Conservation (phyloP, 2,113 vertebrate species). For the Pleuronectes platessa region DNA sequence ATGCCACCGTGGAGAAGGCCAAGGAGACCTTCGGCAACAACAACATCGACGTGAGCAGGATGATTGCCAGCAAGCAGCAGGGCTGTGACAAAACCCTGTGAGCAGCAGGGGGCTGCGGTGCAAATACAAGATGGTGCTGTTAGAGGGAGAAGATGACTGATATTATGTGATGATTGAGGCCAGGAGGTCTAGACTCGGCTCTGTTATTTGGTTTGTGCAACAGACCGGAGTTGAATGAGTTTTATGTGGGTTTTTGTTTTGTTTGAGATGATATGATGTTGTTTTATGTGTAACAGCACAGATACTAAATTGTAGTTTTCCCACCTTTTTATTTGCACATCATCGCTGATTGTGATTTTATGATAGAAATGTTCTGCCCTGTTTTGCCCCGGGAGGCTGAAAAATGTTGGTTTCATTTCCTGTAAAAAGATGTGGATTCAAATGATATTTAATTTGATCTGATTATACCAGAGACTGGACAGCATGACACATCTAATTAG, state of each 20-base stretch:
- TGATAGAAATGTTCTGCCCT: neutral
- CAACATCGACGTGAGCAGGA: slow-evolving; percentile 85
- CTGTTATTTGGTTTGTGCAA: slow-evolving; percentile 16
- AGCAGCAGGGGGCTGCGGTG: neutral
- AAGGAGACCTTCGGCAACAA: slow-evolving; percentile 84
- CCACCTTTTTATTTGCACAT: no score
- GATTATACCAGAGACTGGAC: slow-evolving; percentile 40
- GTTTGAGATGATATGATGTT: no score
- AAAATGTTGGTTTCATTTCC: neutral
- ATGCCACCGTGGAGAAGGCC: slow-evolving; percentile 81
- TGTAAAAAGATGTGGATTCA: neutral
- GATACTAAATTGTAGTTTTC: no score
- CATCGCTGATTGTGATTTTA: neutral
- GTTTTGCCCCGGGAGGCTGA: neutral
- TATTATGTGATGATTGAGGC: neutral
- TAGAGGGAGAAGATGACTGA: slow-evolving; percentile 14
- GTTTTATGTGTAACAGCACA: no score
- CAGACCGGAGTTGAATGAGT: neutral
- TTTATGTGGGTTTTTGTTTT: neutral
- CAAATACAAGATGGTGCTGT: slow-evolving; percentile 26
- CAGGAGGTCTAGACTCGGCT: slow-evolving; percentile 1
- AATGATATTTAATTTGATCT: slow-evolving; percentile 6
- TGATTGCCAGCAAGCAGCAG: slow-evolving; percentile 85
- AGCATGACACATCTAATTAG: slow-evolving; percentile 36
- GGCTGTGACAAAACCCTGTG: slow-evolving; percentile 83